These are phyloP conservation scores for Corythornis vintsioides DNA, from an alignment of 2,113 vertebrate genomes.

Conservation along the genomic window DNA sequence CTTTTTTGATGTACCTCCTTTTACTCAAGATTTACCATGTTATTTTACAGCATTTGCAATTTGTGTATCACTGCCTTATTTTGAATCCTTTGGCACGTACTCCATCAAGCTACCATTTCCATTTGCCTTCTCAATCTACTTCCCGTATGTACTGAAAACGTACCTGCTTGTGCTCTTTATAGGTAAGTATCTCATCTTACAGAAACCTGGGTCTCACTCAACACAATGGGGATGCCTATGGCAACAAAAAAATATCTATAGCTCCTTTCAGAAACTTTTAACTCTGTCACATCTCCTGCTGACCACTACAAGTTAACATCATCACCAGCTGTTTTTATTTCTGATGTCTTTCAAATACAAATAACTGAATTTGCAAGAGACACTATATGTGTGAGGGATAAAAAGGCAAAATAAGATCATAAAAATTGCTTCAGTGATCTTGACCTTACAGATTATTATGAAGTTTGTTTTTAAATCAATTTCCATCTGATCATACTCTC, in stretches of 20 bases:
- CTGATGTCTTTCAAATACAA: background rate
- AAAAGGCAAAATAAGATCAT: background rate
- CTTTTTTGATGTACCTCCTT: background rate
- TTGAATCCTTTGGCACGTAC: constrained; percentile 75
- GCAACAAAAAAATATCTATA: background rate
- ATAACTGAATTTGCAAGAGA: background rate
- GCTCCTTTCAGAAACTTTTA: background rate
- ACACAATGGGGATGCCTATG: background rate
- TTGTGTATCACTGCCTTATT: constrained; percentile 81
- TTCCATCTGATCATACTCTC: background rate
- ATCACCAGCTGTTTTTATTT: background rate
- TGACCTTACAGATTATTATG: background rate
- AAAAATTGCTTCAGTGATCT: background rate
- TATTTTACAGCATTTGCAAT: constrained; percentile 81
- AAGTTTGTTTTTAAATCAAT: background rate
- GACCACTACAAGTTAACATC: background rate
- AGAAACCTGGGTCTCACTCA: background rate
- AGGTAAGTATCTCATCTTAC: constrained; percentile 78
- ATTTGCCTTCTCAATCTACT: constrained; percentile 67
- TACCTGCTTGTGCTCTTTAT: constrained; percentile 81
- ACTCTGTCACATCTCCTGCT: background rate
- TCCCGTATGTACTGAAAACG: constrained; percentile 77
- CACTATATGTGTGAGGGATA: rapidly evolving
- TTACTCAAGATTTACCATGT: background rate
- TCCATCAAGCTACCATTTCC: constrained; percentile 70